Base-by-base conservation (phyloP, 2,888 invertebrate genomes). In the Celastrina argiolus region DNA sequence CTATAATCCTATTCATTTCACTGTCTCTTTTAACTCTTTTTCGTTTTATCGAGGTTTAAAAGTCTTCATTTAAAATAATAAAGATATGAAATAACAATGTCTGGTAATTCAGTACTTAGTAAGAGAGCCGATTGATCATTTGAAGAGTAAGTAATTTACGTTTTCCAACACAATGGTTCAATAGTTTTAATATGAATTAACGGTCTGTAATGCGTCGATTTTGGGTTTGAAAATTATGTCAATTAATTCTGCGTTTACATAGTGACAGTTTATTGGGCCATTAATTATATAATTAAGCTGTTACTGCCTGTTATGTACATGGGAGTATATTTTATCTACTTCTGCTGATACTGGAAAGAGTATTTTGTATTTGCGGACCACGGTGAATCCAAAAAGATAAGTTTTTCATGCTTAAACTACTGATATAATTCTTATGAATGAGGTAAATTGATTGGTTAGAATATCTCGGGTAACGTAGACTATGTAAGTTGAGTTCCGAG, bases 171-270 rank as follows among this genome's bases (percentile, higher is more conserved):
- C 51, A 51, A 51, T 26, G 22, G 12, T 45, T 22, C 10, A 45
- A 51, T 5, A 51, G 26, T 51, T 51, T 51, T 51, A 51, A 51
- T 51, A 51, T 51, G 51, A 51, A 51, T 51, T 51, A 65, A 68
- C 74, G 71, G 73, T 76, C 72, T 70, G 74, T 76, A 81, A 80
- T 77, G 78, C 80, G 83, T 79, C 76, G 78, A 80, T 81, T 81
- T 74, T 77, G 69, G 74, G 73, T 75, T 72, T 76, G 75, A 72
- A 59, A 59, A 59, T 59, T 59, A 59, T 79, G 79, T 82, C 59
- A 59, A 59, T 59, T 59, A 59, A 34, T 18, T 36, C 18, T 36
- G 59, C 18, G 18, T 59, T 59, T 34, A 59, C 16, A 36, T 59
- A 34, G 36, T 59, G 59, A 34, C 59, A 31, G 59, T 34, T 34